Evolutionary conservation across 2,113 vertebrate species (phyloP).

Genomic region (Cairina moschata): DNA sequence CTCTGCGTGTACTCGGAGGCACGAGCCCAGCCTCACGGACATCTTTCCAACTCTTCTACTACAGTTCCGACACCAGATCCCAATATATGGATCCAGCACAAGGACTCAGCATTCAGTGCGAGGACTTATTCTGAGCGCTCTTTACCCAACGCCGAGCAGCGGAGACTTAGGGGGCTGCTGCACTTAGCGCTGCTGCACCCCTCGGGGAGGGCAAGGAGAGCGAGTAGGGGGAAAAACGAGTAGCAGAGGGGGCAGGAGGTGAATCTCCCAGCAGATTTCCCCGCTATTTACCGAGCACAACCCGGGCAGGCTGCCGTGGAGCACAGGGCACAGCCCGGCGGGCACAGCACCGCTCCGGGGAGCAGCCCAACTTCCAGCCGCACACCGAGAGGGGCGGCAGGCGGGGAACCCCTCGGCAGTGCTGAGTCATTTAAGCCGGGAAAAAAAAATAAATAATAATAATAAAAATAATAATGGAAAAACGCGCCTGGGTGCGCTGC

Average conservation of each 20-base stretch:
- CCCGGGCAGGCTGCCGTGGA: not conserved
- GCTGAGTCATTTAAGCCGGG: constrained; percentile 71
- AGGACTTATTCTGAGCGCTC: not conserved
- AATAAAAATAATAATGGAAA: not conserved
- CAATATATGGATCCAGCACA: not conserved
- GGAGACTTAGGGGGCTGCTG: not conserved
- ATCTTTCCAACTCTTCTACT: not conserved
- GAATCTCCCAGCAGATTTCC: not conserved
- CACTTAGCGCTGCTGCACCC: not conserved
- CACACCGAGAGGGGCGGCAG: not conserved
- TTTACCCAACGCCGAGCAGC: not conserved
- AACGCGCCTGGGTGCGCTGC: not conserved
- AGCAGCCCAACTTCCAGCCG: not conserved
- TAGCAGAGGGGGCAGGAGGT: not conserved
- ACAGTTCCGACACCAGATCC: not conserved
- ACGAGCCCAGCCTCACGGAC: not conserved
- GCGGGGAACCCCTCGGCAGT: constrained; percentile 27
- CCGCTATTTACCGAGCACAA: not conserved
- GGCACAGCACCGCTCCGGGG: not conserved
- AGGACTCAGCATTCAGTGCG: not conserved
- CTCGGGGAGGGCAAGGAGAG: not conserved
- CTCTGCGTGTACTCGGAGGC: not conserved
- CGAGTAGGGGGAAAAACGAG: no score
- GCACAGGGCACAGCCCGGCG: not conserved
- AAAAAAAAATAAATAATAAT: no score